Conservation (phyloP, 2,113 vertebrate genomes). For the Xenopus tropicalis region DNA sequence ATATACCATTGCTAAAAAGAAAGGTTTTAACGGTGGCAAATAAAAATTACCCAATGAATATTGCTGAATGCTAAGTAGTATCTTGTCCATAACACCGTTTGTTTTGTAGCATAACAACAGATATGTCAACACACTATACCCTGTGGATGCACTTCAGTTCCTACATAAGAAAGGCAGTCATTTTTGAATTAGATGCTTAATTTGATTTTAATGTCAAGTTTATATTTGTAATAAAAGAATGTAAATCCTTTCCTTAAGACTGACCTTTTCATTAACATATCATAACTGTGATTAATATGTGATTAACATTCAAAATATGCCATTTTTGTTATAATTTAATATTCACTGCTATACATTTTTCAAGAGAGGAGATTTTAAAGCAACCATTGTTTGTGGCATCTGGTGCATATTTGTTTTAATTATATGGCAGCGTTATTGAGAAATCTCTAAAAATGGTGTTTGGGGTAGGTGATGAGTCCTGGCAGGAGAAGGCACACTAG, state of each 20-base stretch:
- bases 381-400: too few species aligned
- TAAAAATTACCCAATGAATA: conserved; percentile 63
- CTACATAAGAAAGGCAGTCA: background rate
- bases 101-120: conserved; percentile 14
- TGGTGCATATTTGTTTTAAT: too few species aligned
- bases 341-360: too few species aligned
- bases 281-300: background rate
- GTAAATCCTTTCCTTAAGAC: background rate
- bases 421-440: too few species aligned
- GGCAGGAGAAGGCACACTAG: too few species aligned
- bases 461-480: too few species aligned
- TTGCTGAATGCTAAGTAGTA: conserved; percentile 55
- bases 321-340: background rate
- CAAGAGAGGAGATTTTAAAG: too few species aligned
- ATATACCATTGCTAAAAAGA: conserved; percentile 62
- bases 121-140: conserved; percentile 29
- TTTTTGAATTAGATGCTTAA: conserved; percentile 2
- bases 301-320: background rate
- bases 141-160: conserved; percentile 15
- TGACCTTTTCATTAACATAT: conserved; percentile 7
- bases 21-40: conserved; percentile 54
- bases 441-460: too few species aligned
- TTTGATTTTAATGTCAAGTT: conserved; percentile 27
- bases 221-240: conserved; percentile 9
- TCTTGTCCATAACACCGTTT: conserved; percentile 20